Evolutionary conservation across 53 echinoderm and acorn worm genomes (phyloP).

Genomic region (Zoroaster sp.): DNA sequence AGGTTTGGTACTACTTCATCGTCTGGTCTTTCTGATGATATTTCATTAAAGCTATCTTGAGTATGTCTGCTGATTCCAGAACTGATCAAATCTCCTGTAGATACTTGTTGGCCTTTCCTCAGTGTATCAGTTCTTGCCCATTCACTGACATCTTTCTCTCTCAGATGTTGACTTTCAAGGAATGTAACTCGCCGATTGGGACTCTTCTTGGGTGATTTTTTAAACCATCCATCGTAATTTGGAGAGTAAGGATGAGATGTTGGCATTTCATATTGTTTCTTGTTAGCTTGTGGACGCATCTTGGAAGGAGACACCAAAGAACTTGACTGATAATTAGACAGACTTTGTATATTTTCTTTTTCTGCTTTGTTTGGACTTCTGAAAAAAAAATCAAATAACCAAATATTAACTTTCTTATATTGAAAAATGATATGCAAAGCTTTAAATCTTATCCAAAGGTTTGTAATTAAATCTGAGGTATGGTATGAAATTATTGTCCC

Average conservation of each 20-base stretch:
- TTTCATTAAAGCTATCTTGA: background rate
- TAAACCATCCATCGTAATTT: background rate
- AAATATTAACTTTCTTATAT: background rate
- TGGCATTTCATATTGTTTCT: background rate
- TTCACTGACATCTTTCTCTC: background rate
- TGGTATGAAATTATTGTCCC: no score
- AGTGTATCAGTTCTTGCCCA: slow-evolving; percentile 26
- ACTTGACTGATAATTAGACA: background rate
- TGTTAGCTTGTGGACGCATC: background rate
- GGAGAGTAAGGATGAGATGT: background rate
- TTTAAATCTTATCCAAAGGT: background rate
- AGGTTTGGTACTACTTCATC: background rate
- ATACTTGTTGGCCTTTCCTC: slow-evolving; percentile 28
- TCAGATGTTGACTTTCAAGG: background rate
- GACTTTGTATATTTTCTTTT: slow-evolving; percentile 5
- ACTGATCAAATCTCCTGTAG: background rate
- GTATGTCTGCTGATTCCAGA: background rate
- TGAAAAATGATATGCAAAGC: background rate
- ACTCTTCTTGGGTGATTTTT: slow-evolving; percentile 10
- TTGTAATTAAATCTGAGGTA: no score
- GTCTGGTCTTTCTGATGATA: background rate
- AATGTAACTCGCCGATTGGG: slow-evolving; percentile 8
- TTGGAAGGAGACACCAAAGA: background rate
- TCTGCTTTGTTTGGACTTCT: slow-evolving; percentile 32
- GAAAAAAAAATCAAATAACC: background rate